phyloP scores from a whole-genome alignment of 1,140 invertebrate genomes.

The Drosophila sp. region DNA sequence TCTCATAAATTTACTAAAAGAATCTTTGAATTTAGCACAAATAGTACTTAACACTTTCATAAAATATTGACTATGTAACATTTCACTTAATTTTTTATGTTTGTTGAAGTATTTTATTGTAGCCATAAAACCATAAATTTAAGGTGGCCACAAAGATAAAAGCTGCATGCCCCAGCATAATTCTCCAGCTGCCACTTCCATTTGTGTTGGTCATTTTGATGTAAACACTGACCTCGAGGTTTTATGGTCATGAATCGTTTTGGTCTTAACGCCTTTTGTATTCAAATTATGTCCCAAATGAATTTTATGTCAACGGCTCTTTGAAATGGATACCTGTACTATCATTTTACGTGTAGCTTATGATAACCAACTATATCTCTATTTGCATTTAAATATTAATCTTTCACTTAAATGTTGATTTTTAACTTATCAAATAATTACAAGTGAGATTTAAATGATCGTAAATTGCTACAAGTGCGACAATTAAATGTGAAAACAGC shows the following conservation, averaged over 20 bases:
- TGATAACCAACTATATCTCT: too few species aligned
- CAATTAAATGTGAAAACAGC: too few species aligned
- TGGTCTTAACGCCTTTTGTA: background rate
- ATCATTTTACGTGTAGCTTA: too few species aligned
- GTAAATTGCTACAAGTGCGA: too few species aligned
- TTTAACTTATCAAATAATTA: too few species aligned
- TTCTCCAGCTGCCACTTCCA: background rate
- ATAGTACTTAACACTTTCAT: background rate
- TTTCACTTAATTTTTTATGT: background rate
- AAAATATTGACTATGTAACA: background rate
- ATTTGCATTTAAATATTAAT: too few species aligned
- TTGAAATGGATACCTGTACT: too few species aligned
- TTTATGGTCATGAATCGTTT: background rate
- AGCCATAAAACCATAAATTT: conserved; percentile 1
- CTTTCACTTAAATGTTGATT: too few species aligned
- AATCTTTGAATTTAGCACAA: background rate
- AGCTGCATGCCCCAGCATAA: background rate
- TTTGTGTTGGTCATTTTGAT: background rate
- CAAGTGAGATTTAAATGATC: too few species aligned
- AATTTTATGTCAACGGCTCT: background rate
- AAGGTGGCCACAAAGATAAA: background rate
- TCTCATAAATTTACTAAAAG: background rate
- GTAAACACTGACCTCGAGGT: background rate
- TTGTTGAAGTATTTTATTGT: background rate
- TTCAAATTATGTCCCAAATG: background rate